Base-by-base conservation (phyloP, 2,113 vertebrate genomes). In the Ameiurus melas region DNA sequence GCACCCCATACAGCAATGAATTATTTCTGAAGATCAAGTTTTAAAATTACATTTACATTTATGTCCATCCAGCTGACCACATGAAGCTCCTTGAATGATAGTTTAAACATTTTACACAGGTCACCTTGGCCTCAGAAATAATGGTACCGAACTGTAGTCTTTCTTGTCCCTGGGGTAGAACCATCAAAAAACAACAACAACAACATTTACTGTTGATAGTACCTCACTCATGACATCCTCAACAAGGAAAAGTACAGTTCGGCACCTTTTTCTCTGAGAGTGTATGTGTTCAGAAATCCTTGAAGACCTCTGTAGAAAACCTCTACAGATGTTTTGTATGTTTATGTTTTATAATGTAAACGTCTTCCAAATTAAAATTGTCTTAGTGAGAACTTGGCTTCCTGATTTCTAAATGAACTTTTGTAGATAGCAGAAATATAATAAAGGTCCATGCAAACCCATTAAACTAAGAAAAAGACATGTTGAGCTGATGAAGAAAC, bases 401-500 rank as follows among this genome's bases (percentile, higher is more conserved):
- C n/a, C 2, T 57, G 25, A 22, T 81, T 55, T 66, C 0, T 5
- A 27, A 66, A 68, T 84, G 39, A 68, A 25, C 4, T 19, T 84
- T 27, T 84, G 3, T 51, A 70, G 5, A 84, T 51, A 22, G 25
- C 53, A 22, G 17, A 83, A 27, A 27, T 43, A 39, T 7, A 62
- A 27, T 62, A 13, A 39, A 36, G 27, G 22, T 27, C 12, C 6
- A 27, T 47, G 66, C 27, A 25, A 71, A 57, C 1, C 4, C 6
- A n/a, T 51, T 16, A 53, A 53, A 55, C 0, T 71, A 62, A 84
- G 22, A 25, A 25, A 19, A 27, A 62, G 43, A 62, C 39, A 68
- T 55, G 30, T 51, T 47, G 33, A 53, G 13, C 19, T 36, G n/a
- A 27, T 77, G 70, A 51, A 22, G 64, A 85, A 88, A 90, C 85